Percentiles rank a stretch among this genome's conserved stretches.
phyloP scores from a whole-genome alignment of 2,113 vertebrate genomes.

The Laticauda colubrina region DNA sequence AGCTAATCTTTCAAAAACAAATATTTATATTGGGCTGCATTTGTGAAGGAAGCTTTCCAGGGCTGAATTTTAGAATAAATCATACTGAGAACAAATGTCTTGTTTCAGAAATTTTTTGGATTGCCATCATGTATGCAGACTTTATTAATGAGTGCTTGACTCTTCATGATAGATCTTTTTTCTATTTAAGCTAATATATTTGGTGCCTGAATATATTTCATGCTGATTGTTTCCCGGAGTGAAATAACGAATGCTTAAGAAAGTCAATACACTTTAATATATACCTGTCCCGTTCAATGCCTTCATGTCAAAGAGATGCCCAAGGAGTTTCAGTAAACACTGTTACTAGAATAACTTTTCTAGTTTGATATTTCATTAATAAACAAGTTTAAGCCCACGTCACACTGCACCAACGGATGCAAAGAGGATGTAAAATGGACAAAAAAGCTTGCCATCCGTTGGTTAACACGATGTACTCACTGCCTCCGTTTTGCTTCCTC shows the following conservation, averaged over 20 bases:
- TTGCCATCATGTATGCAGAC: not conserved
- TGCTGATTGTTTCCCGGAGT: not conserved
- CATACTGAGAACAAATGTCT: not conserved
- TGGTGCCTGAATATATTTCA: not conserved
- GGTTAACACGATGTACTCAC: too few species aligned
- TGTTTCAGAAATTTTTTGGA: not conserved
- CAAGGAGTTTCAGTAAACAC: not conserved
- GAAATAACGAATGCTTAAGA: not conserved
- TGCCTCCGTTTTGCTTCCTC: too few species aligned
- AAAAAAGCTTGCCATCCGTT: too few species aligned
- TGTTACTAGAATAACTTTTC: not conserved
- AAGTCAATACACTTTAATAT: not conserved
- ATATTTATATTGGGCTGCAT: not conserved
- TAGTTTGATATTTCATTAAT: not conserved
- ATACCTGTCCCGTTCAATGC: not conserved
- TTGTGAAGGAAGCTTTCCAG: not conserved
- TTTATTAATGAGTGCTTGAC: not conserved
- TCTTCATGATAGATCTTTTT: not conserved
- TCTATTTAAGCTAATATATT: not conserved
- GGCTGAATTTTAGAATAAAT: not conserved
- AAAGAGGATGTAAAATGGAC: too few species aligned
- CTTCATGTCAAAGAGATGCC: not conserved
- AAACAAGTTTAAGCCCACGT: not conserved
- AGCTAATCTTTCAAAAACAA: not conserved
- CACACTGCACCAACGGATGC: too few species aligned